Base-by-base conservation (phyloP, 2,797 vertebrate species). In the Oryzias sinensis region DNA sequence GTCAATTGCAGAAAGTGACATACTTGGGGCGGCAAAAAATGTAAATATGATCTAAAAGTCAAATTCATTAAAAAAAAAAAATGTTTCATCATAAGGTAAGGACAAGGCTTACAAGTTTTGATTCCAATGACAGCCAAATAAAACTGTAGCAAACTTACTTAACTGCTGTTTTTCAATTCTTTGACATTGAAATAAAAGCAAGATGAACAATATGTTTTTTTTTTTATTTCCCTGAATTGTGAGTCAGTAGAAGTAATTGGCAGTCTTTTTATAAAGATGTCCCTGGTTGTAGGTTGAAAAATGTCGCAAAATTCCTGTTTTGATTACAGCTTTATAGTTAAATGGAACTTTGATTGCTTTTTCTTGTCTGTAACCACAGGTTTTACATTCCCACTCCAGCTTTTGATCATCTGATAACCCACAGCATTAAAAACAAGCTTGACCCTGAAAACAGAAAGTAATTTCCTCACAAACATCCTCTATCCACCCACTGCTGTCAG, bases 261-360 rank as follows among this genome's bases (percentile, higher is more conserved):
- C n/a, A 51, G 11, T 37, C 6, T 44, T 6, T 42, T 60, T 1
- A 53, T 60, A 48, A 5, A 45, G 6, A 24, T 68, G 41, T 5
- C 49, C 43, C 40, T 65, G 52, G 20, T n/a, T 9, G 5, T 16
- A 69, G 46, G 8, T 16, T 56, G 14, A 53, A 71, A 20, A 72
- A 37, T 44, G 56, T 54, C 44, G 20, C 43, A n/a, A 72, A 58
- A 62, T 69, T 62, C 53, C 50, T 62, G 9, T 43, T 64, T 59
- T 82, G 57, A 74, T 70, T 52, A 49, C 49, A 29, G 37, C 6
- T 56, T 67, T 67, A 43, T 67, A 58, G 22, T 24, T 40, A 62
- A 33, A 0, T 14, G 11, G 42, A 25, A 45, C n/a, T 54, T 65
- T 45, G 43, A 56, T 0, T 5, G 16, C 16, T 15, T 17, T 24